These are phyloP conservation scores for Kryptopterus vitreolus DNA, from an alignment of 2,797 vertebrate genomes.

Conservation along the genomic window DNA sequence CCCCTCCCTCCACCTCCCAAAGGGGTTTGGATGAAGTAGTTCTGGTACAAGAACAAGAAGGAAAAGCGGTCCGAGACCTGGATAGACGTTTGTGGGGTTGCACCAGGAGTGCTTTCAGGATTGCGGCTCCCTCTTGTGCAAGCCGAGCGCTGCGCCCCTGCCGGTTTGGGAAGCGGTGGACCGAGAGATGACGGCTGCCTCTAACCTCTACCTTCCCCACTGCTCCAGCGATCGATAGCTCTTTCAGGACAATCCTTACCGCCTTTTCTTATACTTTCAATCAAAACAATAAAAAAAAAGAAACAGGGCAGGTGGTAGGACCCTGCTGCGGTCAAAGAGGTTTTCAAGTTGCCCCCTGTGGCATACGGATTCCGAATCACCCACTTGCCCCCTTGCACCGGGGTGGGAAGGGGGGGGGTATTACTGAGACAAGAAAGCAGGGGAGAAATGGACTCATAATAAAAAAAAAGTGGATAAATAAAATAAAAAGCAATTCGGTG, in stretches of 20 bases:
- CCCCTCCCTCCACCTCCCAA: too few relatives aligned
- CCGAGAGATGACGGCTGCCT: conserved; percentile 27
- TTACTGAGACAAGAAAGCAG: not conserved
- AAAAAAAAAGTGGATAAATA: not conserved
- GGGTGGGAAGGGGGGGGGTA: too few relatives aligned
- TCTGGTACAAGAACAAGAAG: not conserved
- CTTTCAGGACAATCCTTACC: conserved; percentile 44
- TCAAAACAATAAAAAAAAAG: conserved; percentile 13
- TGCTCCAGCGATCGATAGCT: conserved; percentile 40
- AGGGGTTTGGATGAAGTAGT: not conserved
- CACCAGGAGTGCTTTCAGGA: not conserved
- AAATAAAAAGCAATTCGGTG: not conserved
- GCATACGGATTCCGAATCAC: too few relatives aligned
- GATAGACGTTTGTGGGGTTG: not conserved
- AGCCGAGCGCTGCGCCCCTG: conserved; percentile 12
- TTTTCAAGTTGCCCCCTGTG: conserved; percentile 16
- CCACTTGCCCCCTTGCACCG: not conserved
- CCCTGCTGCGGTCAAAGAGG: conserved; percentile 33
- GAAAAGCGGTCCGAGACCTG: not conserved
- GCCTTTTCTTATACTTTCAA: conserved; percentile 41
- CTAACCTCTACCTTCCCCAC: conserved; percentile 17
- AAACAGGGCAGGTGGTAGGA: conserved; percentile 9
- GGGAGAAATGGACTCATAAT: not conserved
- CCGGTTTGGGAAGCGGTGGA: conserved; percentile 38
- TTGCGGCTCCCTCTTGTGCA: not conserved